phyloP scores from a whole-genome alignment of 2,888 invertebrate genomes.

The Pharmacophagus antenor region DNA sequence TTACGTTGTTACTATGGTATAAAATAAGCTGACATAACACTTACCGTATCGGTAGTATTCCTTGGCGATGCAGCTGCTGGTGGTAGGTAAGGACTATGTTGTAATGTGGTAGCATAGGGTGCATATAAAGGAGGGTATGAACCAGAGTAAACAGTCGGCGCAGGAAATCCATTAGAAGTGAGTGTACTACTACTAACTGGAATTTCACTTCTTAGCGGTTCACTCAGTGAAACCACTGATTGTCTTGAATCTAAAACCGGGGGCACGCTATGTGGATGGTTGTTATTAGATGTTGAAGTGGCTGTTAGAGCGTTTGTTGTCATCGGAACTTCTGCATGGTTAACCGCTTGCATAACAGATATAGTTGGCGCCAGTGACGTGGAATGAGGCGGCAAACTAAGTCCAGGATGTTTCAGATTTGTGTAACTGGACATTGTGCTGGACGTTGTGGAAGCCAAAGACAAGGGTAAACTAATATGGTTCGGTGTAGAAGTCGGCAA shows the following conservation, averaged over 20 bases:
- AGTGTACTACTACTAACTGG: slow-evolving; percentile 83
- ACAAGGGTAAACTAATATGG: slow-evolving; percentile 53
- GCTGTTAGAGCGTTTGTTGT: slow-evolving; percentile 50
- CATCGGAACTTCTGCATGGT: slow-evolving; percentile 52
- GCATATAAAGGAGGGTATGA: slow-evolving; percentile 86
- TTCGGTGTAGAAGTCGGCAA: slow-evolving; percentile 55
- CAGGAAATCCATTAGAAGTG: slow-evolving; percentile 79
- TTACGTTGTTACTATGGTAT: too few species aligned
- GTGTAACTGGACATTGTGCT: slow-evolving; percentile 63
- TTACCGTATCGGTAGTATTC: slow-evolving; percentile 79
- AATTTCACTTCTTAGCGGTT: slow-evolving; percentile 73
- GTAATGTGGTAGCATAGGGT: slow-evolving; percentile 86
- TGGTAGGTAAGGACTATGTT: slow-evolving; percentile 87
- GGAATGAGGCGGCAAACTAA: slow-evolving; percentile 53
- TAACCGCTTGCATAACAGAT: slow-evolving; percentile 53
- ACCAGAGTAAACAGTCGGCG: slow-evolving; percentile 88
- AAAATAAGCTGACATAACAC: too few species aligned
- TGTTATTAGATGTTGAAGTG: slow-evolving; percentile 48
- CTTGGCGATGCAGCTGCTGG: slow-evolving; percentile 84
- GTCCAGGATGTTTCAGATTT: slow-evolving; percentile 61
- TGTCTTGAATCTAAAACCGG: slow-evolving; percentile 60
- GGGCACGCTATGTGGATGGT: slow-evolving; percentile 55
- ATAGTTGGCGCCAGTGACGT: slow-evolving; percentile 48
- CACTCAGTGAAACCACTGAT: slow-evolving; percentile 57
- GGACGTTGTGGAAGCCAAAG: slow-evolving; percentile 52